Percentiles rank a stretch among this genome's conserved stretches.
Conservation (phyloP, 2,888 invertebrate genomes). For the Mythimna impura region DNA sequence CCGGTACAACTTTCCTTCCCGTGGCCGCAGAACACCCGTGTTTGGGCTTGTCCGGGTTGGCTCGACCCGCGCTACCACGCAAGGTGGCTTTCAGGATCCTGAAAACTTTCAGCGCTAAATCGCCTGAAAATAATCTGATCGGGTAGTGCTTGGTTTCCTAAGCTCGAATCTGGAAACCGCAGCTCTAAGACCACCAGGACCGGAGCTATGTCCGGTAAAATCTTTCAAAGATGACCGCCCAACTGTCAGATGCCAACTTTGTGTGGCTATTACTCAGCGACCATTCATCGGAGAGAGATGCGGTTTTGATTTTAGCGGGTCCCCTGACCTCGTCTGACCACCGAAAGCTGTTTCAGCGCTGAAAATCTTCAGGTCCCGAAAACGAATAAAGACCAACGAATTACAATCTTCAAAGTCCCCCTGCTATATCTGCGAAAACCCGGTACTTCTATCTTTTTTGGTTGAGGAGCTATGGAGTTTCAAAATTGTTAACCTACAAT, state of each 20-base stretch:
- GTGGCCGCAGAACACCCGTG: background rate
- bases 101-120: background rate
- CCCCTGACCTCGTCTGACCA: background rate
- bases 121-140: background rate
- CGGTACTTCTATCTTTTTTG: background rate
- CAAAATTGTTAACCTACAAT: too few species aligned
- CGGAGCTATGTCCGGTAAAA: background rate
- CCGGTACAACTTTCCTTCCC: background rate
- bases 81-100: background rate
- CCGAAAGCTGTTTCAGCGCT: background rate
- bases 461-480: background rate
- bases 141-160: too few species aligned
- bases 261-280: background rate
- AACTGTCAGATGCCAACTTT: constrained; percentile 8
- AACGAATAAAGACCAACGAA: background rate
- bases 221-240: constrained; percentile 2
- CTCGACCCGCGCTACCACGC: background rate
- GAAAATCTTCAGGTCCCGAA: background rate
- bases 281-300: background rate
- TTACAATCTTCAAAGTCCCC: rapidly evolving
- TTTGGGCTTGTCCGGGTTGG: background rate
- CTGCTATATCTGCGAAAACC: background rate
- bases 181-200: background rate
- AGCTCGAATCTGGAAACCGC: background rate
- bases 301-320: background rate